These are phyloP conservation scores for Galeopsomyia nigrocyanea DNA, from an alignment of 2,888 invertebrate species.

Conservation along the genomic window DNA sequence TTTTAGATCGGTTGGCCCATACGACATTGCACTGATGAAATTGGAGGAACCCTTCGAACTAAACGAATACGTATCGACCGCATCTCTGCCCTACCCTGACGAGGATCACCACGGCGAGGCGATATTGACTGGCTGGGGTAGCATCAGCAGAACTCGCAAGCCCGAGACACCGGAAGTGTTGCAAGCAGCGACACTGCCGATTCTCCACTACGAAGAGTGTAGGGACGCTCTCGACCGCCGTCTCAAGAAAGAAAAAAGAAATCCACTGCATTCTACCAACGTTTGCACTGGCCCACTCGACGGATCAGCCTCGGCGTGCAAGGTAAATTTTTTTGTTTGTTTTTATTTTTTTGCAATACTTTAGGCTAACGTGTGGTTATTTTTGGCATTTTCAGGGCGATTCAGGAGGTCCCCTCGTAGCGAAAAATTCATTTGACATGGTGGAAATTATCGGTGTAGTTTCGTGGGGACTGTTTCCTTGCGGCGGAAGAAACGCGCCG, in stretches of 20 bases:
- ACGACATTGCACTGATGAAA: conserved; percentile 58
- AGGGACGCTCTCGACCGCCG: conserved; percentile 50
- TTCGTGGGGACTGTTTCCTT: conserved; percentile 67
- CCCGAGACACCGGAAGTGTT: conserved; percentile 52
- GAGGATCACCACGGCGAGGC: conserved; percentile 50
- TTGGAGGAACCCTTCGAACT: conserved; percentile 53
- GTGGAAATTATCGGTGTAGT: conserved; percentile 64
- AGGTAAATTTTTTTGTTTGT: conserved; percentile 51
- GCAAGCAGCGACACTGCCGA: conserved; percentile 54
- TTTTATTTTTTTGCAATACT: neutral
- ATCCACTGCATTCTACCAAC: conserved; percentile 63
- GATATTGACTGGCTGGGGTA: conserved; percentile 56
- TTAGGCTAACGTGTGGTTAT: neutral
- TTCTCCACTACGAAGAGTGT: conserved; percentile 55
- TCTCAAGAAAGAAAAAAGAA: conserved; percentile 49
- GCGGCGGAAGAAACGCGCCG: conserved; percentile 61
- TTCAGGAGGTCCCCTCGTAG: conserved; percentile 65
- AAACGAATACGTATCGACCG: conserved; percentile 53
- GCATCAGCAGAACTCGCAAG: conserved; percentile 51
- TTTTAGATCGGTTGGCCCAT: conserved; percentile 57
- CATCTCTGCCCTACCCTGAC: conserved; percentile 51
- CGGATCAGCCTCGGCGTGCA: conserved; percentile 68
- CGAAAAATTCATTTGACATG: conserved; percentile 54
- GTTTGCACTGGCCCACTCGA: conserved; percentile 69
- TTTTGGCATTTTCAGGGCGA: conserved; percentile 60